Base-by-base conservation (phyloP, 2,113 vertebrate species). In the Strix uralensis region DNA sequence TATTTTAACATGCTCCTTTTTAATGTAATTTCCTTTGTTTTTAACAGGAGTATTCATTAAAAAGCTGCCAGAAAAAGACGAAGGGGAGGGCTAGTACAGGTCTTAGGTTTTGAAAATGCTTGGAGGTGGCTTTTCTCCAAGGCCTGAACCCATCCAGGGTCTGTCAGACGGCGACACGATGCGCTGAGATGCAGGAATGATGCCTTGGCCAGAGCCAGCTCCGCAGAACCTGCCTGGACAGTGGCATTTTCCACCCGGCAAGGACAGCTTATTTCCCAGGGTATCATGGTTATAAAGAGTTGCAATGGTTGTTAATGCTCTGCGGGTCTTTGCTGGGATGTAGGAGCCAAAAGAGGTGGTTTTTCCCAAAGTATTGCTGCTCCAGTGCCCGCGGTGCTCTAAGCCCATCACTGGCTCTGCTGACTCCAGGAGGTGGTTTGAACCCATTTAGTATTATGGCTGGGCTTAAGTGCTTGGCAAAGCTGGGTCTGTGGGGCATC, bases 241-340 rank as follows among this genome's bases (percentile, higher is more conserved):
- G 54, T 6, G 59, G 27, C 10, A 4, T n/a, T 81, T 77, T 23
- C 65, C 67, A 38, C 32, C 22, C 4, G 1, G 38, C 6, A 12
- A 46, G 47, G 20, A 14, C 14, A 19, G 20, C 5, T 59, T 3
- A 7, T 91, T 74, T 88, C 65, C 80, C 46, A 36, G n/a, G 67
- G 25, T 26, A 2, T 34, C 1, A 0, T 0, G 13, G 12, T 25
- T n/a, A 2, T 11, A 2, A 44, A 14, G 30, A 47, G 11, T 2
- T 21, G 29, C 3, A 1, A 3, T 10, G 32, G 17, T 27, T 22
- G 23, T 21, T 46, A 4, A 6, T 15, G 29, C 74, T 4, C 0
- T 7, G 26, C 17, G 5, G 42, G 6, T 54, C 20, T 23, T 65
- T 38, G 27, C 18, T 46, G 69, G 32, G 46, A 17, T 26, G 51